A percentile compares a stretch with the other conserved stretches of the same genome.
These are phyloP conservation scores for Montipora capricornis DNA, from an alignment of 64 coral and sea anemone species.

Conservation along the genomic window DNA sequence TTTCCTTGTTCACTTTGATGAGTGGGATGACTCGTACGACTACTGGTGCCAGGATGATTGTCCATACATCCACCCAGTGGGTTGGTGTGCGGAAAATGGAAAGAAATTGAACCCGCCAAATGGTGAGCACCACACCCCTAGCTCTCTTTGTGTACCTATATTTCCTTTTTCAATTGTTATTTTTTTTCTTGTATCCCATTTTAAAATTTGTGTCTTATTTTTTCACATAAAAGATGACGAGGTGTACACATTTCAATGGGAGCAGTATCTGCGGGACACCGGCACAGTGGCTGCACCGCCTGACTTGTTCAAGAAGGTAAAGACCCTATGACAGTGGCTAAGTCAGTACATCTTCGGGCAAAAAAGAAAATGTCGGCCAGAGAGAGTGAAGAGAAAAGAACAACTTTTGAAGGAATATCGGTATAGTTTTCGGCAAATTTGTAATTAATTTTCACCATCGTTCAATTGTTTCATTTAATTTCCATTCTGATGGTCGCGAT, in stretches of 20 bases:
- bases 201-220: neutral
- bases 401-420: no score
- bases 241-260: conserved; percentile 86
- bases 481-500: no score
- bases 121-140: conserved; percentile 28
- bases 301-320: conserved; percentile 90
- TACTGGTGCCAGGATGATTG: conserved; percentile 99
- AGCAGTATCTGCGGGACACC: conserved; percentile 81
- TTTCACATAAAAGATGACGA: conserved; percentile 77
- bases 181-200: neutral
- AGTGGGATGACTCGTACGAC: conserved; percentile 99
- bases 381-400: no score
- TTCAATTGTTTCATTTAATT: no score
- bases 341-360: no score
- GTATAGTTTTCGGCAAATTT: no score
- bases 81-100: conserved; percentile 91
- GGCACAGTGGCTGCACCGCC: conserved; percentile 61
- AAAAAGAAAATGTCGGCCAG: no score
- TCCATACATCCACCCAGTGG: conserved; percentile 95
- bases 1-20: conserved; percentile 97
- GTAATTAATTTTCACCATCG: no score
- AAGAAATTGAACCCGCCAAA: conserved; percentile 93
- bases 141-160: neutral
- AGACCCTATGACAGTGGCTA: no score
- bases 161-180: no score